Conservation (phyloP, 2,797 vertebrate genomes). For the Hoplostethus mediterraneus region DNA sequence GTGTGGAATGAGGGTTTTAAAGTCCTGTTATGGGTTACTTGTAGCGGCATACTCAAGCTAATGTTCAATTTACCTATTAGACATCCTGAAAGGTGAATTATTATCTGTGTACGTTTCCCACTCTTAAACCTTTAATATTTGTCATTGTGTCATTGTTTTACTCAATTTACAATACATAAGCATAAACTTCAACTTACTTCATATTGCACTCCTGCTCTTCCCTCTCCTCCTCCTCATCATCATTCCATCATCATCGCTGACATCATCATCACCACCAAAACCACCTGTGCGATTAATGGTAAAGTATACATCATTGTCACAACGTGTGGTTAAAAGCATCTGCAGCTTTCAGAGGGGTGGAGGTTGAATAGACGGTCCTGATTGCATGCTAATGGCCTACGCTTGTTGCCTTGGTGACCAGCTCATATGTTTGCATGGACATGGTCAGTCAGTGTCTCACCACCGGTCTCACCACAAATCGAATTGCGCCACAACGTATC, state of each 20-base stretch:
- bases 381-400: constrained; percentile 29
- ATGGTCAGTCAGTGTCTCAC: constrained; percentile 15
- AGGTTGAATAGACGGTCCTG: constrained; percentile 6
- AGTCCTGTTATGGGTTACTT: constrained; percentile 24
- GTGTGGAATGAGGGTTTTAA: constrained; percentile 53
- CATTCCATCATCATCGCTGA: neutral
- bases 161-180: neutral
- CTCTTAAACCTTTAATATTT: neutral
- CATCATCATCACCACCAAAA: neutral
- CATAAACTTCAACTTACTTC: neutral
- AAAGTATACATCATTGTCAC: constrained; percentile 7
- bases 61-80: neutral
- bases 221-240: neutral
- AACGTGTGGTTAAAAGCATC: constrained; percentile 6
- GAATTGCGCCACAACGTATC: constrained; percentile 16
- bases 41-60: constrained; percentile 3
- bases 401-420: constrained; percentile 64
- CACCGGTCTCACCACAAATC: constrained; percentile 1
- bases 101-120: neutral
- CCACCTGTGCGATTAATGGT: constrained; percentile 18
- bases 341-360: neutral
- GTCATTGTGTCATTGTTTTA: constrained; percentile 12
- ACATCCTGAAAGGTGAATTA: neutral
- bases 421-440: constrained; percentile 23
- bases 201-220: neutral